Percentiles rank a stretch among this genome's conserved stretches.
Conservation (phyloP, 2,797 vertebrate species). For the Rhinella marina region DNA sequence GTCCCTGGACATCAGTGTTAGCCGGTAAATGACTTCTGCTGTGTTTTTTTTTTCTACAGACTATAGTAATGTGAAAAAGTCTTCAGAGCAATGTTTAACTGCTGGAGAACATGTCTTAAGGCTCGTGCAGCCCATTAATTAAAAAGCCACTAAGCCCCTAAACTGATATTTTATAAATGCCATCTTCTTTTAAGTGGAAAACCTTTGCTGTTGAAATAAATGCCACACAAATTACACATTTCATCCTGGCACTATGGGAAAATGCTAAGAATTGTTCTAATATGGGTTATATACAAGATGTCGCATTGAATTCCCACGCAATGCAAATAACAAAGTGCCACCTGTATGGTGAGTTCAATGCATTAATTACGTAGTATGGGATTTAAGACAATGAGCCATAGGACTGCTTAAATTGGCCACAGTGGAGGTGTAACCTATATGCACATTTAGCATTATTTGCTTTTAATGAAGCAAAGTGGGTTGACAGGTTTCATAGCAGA, state of each 20-base stretch:
- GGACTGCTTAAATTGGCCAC: slow-evolving; percentile 26
- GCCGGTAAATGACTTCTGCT: not conserved
- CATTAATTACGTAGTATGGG: slow-evolving; percentile 31
- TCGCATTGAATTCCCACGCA: not conserved
- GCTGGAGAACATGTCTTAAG: slow-evolving; percentile 15
- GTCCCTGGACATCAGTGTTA: not conserved
- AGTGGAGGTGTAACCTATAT: slow-evolving; percentile 42
- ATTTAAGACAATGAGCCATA: slow-evolving; percentile 14
- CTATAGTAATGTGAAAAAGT: not conserved
- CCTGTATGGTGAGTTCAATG: not conserved
- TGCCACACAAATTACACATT: slow-evolving; percentile 13
- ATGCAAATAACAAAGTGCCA: not conserved
- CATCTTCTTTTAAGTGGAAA: slow-evolving; percentile 24
- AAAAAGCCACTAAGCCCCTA: slow-evolving; percentile 4
- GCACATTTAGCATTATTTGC: slow-evolving; percentile 20
- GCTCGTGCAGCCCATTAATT: slow-evolving; percentile 24
- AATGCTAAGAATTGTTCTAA: not conserved
- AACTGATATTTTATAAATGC: slow-evolving; percentile 17
- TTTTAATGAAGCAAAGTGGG: slow-evolving; percentile 15
- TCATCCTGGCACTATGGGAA: not conserved
- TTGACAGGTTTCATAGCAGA: not conserved
- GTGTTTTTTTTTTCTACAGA: slow-evolving; percentile 10
- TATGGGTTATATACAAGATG: not conserved
- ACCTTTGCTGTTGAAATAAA: slow-evolving; percentile 19
- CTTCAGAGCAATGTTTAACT: not conserved